Conservation (phyloP, 2,797 vertebrate species). For the Bufotes viridis region DNA sequence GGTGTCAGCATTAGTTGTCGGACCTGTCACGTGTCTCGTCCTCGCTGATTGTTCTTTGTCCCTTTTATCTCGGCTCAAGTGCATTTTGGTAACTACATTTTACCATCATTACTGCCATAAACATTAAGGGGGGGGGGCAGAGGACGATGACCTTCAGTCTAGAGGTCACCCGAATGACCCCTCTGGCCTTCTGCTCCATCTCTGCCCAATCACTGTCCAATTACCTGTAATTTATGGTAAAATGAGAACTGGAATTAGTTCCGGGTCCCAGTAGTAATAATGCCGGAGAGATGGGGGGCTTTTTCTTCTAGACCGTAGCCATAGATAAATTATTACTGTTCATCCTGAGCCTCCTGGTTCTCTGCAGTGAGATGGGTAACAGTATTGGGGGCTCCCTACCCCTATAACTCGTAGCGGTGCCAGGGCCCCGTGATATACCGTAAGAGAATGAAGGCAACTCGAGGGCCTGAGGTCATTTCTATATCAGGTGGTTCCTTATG, state of each 20-base stretch:
- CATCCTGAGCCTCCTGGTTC: background rate
- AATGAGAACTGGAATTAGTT: slow-evolving; percentile 83
- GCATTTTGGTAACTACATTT: slow-evolving; percentile 21
- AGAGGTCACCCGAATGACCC: slow-evolving; percentile 80
- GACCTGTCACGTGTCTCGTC: background rate
- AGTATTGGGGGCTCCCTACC: no score
- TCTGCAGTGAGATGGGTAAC: background rate
- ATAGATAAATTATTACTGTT: background rate
- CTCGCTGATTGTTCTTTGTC: background rate
- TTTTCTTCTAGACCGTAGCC: background rate
- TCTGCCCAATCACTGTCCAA: slow-evolving; percentile 85
- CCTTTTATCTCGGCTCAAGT: background rate
- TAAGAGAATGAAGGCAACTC: no score
- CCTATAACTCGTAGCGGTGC: background rate
- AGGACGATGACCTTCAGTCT: slow-evolving; percentile 74
- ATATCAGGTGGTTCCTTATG: no score
- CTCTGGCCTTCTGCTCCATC: slow-evolving; percentile 75
- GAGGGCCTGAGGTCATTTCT: no score
- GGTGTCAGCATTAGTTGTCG: background rate
- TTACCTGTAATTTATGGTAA: slow-evolving; percentile 90
- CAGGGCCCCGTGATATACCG: no score
- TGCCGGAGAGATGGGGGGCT: background rate
- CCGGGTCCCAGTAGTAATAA: slow-evolving; percentile 67
- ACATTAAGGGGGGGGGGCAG: slow-evolving; percentile 12
- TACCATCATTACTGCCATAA: background rate